Percentiles rank a stretch among this genome's conserved stretches.
phyloP scores from a whole-genome alignment of 2,888 invertebrate genomes.

The Acleris literana region DNA sequence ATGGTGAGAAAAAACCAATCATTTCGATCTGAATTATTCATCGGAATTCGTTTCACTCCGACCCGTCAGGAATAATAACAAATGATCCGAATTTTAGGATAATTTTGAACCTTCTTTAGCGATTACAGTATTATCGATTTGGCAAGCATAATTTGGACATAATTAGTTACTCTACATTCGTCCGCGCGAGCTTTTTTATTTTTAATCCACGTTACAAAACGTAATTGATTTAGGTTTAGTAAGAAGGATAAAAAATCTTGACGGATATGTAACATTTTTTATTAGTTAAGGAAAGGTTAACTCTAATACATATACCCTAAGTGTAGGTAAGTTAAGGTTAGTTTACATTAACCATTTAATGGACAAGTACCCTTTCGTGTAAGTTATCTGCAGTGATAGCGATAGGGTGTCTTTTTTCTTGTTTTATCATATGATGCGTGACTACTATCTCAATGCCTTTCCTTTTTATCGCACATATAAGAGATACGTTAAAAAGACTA shows the following conservation, averaged over 20 bases:
- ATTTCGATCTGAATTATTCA: constrained; percentile 38
- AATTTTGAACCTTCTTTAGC: constrained; percentile 60
- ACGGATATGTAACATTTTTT: too few species aligned
- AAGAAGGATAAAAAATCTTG: too few species aligned
- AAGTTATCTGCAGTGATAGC: too few species aligned
- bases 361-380: too few species aligned
- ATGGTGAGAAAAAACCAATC: constrained; percentile 29
- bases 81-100: constrained; percentile 69
- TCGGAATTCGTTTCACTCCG: constrained; percentile 68
- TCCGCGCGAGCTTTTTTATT: neutral
- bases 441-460: constrained; percentile 41
- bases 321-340: too few species aligned
- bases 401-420: constrained; percentile 20
- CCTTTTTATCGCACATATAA: constrained; percentile 42
- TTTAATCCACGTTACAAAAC: neutral
- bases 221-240: too few species aligned
- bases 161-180: constrained; percentile 20
- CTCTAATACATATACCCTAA: too few species aligned
- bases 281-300: too few species aligned
- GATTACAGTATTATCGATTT: constrained; percentile 79
- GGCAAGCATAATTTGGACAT: constrained; percentile 69
- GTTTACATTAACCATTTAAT: too few species aligned
- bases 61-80: constrained; percentile 67
- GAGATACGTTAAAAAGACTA: constrained; percentile 50
- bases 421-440: constrained; percentile 36